Base-by-base conservation (phyloP, 2,797 vertebrate genomes). In the Aulostomus chinensis region DNA sequence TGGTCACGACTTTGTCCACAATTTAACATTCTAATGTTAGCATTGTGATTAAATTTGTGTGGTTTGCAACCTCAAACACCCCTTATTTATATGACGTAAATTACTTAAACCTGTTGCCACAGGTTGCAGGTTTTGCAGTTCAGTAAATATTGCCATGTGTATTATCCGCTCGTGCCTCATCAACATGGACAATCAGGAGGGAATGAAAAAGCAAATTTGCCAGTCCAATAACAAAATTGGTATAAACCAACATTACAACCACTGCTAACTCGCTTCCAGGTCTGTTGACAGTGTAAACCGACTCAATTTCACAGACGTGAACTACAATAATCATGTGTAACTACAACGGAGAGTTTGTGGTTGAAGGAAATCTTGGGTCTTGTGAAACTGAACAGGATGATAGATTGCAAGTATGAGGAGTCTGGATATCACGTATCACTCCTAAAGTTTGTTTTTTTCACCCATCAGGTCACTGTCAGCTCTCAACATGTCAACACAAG, bases 401-500 rank as follows among this genome's bases (percentile, higher is more conserved):
- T 37, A 31, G 46, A 46, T 28, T 59, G 17, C 13, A 16, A 33
- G 25, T 40, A 29, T 11, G 26, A 73, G 38, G 21, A 28, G 58
- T 54, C 25, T 7, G 41, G 29, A 56, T 73, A 72, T 67, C 56
- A 51, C 13, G 35, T 67, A 65, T 70, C 43, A 51, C 71, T 60
- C 54, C 21, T 17, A 51, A 32, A 43, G 53, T 58, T 53, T 57
- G 35, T 63, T 72, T 67, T 73, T 51, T 57, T 76, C 36, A 32
- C 34, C 9, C 65, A 77, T 41, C 60, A 73, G 80, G 72, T 71
- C 64, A 66, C 42, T 30, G 40, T 74, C 59, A 69, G 52, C 59
- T 83, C 58, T 74, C 62, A 47, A 76, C 79, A 78, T 63, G 77
- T 68, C 71, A 67, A 68, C 68, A 86, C 78, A 83, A 78, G 60